These are phyloP conservation scores for Acanthiza pusilla DNA, from an alignment of 2,797 vertebrate species.

Conservation along the genomic window DNA sequence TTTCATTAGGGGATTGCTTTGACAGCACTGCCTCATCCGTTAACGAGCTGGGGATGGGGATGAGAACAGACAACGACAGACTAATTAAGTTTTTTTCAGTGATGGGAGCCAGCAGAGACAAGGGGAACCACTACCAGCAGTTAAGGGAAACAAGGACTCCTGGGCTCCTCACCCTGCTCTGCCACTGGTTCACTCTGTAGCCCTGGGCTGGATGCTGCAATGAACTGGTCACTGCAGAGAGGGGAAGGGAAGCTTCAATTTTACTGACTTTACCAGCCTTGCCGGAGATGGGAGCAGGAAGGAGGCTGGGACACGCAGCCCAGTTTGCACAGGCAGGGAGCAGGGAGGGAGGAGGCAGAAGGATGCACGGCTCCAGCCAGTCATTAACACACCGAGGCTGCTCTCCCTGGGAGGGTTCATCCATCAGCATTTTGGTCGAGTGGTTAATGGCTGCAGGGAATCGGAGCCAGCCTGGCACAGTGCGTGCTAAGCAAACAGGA, in stretches of 20 bases:
- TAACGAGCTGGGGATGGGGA: not conserved
- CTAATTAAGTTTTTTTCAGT: constrained; percentile 14
- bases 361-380: not conserved
- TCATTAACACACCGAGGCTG: not conserved
- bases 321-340: not conserved
- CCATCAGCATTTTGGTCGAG: not conserved
- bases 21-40: not conserved
- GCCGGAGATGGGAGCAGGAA: not conserved
- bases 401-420: not conserved
- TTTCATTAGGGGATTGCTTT: not conserved
- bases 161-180: not conserved
- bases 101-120: not conserved
- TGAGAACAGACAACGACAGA: not conserved
- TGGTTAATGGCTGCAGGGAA: not conserved
- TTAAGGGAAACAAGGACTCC: not conserved
- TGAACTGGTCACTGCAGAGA: not conserved
- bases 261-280: not conserved
- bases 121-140: not conserved
- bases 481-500: not conserved
- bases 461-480: not conserved
- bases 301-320: not conserved
- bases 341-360: not conserved
- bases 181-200: not conserved
- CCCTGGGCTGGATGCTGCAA: not conserved
- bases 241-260: not conserved